A percentile compares a stretch with the other conserved stretches of the same genome.
These are phyloP conservation scores for Anisognathus igniventris DNA, from an alignment of 2,797 vertebrate species.

Conservation along the genomic window DNA sequence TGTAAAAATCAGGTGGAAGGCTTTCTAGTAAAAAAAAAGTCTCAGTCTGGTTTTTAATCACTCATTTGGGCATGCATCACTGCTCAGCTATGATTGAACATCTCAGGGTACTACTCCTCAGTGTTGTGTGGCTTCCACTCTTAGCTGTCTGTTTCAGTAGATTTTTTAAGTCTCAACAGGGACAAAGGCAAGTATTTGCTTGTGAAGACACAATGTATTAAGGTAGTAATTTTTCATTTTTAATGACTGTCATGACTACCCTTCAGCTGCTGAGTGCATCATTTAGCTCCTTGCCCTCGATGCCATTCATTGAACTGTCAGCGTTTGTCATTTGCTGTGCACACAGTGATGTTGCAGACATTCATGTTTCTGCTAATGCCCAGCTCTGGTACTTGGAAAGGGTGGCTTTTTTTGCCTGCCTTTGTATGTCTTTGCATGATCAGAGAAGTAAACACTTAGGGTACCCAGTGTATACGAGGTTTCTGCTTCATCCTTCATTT, in stretches of 20 bases:
- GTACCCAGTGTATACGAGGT: not conserved
- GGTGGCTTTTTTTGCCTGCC: not conserved
- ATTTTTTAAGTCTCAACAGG: not conserved
- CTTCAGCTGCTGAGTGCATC: not conserved
- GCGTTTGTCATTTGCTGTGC: not conserved
- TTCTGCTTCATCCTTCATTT: not conserved
- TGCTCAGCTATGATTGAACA: not conserved
- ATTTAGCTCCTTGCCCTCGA: not conserved
- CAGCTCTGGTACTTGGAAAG: not conserved
- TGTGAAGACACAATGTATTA: not conserved
- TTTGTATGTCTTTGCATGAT: not conserved
- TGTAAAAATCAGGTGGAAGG: not conserved
- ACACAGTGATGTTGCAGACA: not conserved
- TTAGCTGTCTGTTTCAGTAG: not conserved
- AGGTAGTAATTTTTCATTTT: constrained; percentile 31
- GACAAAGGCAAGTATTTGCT: not conserved
- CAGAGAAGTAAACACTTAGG: not conserved
- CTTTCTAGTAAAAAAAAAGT: not conserved
- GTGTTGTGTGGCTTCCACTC: not conserved
- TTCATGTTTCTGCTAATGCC: not conserved
- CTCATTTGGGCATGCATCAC: not conserved
- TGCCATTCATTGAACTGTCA: not conserved
- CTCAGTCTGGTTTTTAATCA: not conserved
- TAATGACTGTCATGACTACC: constrained; percentile 28
- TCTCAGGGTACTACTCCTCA: not conserved